Base-by-base conservation (phyloP, 2,113 vertebrate genomes). In the Meles meles region DNA sequence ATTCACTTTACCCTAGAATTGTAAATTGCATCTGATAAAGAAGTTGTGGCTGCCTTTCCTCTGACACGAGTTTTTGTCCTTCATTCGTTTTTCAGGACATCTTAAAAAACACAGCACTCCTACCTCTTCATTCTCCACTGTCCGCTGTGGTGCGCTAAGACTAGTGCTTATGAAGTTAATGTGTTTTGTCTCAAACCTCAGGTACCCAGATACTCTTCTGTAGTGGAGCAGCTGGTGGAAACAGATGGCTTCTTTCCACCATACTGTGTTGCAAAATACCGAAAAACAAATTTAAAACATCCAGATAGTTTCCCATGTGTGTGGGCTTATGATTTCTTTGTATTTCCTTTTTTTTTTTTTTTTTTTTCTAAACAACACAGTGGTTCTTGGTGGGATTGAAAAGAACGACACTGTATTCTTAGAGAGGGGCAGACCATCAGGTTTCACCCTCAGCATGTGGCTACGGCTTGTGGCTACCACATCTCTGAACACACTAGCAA, bases 231-330 rank as follows among this genome's bases (percentile, higher is more conserved):
- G 25, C 76, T 94, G 88, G 52, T 88, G 86, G 44, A 94, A 93
- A 80, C 37, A 67, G 21, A 77, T 83, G 44, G 82, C 63, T 81
- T 55, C 23, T 97, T 91, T 71, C 79, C 23, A 86, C 67, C 74
- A 55, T 34, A 0, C 44, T 83, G 3, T 65, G 47, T 65, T 96
- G 44, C 55, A 67, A 61, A 96, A 52, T 59, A 67, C 49, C 17
- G 12, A 80, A 92, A 92, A 86, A 42, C 65, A 93, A 94, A 92
- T 49, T 44, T 39, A 80, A 97, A 94, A 72, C 86, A 86, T 88
- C 61, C 90, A 11, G 18, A 67, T 88, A 17, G n/a, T 91, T 95
- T 92, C 47, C 76, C 67, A 37, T 72, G 37, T 76, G 18, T 93
- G 39, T 88, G 47, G 52, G 34, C 57, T 94, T 77, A 10, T 42